A percentile compares a stretch with the other conserved stretches of the same genome.
phyloP scores from a whole-genome alignment of 2,797 vertebrate genomes.

The Mycteria americana region DNA sequence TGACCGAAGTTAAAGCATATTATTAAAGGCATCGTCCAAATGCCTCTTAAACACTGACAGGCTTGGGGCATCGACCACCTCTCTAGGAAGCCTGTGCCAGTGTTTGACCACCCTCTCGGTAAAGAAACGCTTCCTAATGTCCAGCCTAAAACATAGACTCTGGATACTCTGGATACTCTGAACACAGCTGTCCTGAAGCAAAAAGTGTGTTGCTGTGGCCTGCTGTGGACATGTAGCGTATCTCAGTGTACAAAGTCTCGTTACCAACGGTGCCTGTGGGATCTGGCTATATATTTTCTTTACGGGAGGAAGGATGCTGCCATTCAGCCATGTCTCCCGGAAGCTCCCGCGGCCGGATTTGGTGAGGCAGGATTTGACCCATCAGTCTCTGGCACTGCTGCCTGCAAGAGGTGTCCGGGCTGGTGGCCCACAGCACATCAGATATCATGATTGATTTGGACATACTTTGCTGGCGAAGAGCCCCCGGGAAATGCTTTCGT shows the following conservation, averaged over 20 bases:
- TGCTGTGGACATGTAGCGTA: no score
- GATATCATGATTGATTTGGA: not conserved
- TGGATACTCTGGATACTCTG: not conserved
- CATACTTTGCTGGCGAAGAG: not conserved
- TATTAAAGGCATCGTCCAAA: not conserved
- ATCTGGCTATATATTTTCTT: not conserved
- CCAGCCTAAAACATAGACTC: not conserved
- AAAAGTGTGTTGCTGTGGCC: not conserved
- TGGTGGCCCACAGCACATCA: not conserved
- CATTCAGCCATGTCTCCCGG: not conserved
- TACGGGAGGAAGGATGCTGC: not conserved
- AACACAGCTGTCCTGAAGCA: not conserved
- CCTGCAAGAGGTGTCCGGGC: not conserved
- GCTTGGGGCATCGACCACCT: not conserved
- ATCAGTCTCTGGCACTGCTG: accelerated
- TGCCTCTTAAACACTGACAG: not conserved
- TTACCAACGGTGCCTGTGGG: not conserved
- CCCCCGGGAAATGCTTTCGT: not conserved
- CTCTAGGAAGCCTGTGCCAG: not conserved
- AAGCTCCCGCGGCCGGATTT: accelerated
- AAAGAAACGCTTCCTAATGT: not conserved
- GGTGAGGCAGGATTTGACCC: not conserved
- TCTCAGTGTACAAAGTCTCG: not conserved
- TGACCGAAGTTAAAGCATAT: not conserved
- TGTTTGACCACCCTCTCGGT: no score